Conservation (phyloP, 2,113 vertebrate genomes). For the chimpanzee (Pan troglodytes) region NHGRI_mPanTro3-v2.1_pri NC_072417.2:63133001-63133500, state of each 20-base stretch:
- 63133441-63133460: not conserved
- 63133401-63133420: not conserved
- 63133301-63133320: not conserved
- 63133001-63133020: not conserved
- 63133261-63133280: not conserved
- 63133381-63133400: not conserved
- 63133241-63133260: not conserved
- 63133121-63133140: conserved; percentile 27
- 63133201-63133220: not conserved
- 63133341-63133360: not conserved
- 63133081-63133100: conserved; percentile 2
- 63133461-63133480: not conserved
- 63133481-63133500: not conserved
- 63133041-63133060: not conserved
- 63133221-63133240: not conserved
- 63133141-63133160: conserved; percentile 36
- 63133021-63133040: not conserved
- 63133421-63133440: not conserved
- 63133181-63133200: not conserved
- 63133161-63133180: not conserved
- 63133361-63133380: not conserved
- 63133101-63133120: not conserved
- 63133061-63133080: not conserved
- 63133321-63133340: not conserved
- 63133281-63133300: not conserved